phyloP scores from a whole-genome alignment of 2,797 vertebrate genomes.

The Eremophila alpestris region DNA sequence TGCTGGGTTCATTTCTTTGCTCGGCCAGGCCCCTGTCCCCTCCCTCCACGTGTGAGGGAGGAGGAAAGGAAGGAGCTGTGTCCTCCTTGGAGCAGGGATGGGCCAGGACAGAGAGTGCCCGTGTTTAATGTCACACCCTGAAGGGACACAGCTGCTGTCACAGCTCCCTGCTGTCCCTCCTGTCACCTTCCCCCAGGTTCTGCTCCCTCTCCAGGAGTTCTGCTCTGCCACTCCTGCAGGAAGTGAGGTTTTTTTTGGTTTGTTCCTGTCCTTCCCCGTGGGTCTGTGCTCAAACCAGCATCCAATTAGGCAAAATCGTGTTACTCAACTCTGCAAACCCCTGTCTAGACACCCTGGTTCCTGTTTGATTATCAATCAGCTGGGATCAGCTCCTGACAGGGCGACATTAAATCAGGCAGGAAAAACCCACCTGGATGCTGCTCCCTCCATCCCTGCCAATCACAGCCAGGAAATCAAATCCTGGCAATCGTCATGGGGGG shows the following conservation, averaged over 20 bases:
- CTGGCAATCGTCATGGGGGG: background rate
- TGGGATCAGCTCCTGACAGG: background rate
- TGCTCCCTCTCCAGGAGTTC: background rate
- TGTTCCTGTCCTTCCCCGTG: background rate
- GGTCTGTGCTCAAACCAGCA: background rate
- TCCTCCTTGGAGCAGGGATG: background rate
- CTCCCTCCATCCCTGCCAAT: background rate
- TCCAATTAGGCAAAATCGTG: background rate
- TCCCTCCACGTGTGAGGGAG: background rate
- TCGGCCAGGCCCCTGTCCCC: background rate
- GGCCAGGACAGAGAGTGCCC: background rate
- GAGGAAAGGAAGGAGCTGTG: background rate
- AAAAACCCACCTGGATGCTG: background rate
- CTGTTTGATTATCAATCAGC: conserved; percentile 13
- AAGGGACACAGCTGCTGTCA: background rate
- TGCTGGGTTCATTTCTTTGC: conserved; percentile 5
- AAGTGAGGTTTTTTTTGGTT: background rate
- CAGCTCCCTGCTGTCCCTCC: background rate
- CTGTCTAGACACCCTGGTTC: conserved; percentile 15
- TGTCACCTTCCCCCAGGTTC: too few relatives aligned
- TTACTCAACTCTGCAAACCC: background rate
- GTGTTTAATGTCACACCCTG: background rate
- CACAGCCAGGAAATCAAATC: background rate
- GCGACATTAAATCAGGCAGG: background rate
- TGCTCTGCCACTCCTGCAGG: background rate